Evolutionary conservation across 1,140 invertebrate species (phyloP), one percentile per base, ranked within the genome.

Genomic region (Bombus impatiens): DNA sequence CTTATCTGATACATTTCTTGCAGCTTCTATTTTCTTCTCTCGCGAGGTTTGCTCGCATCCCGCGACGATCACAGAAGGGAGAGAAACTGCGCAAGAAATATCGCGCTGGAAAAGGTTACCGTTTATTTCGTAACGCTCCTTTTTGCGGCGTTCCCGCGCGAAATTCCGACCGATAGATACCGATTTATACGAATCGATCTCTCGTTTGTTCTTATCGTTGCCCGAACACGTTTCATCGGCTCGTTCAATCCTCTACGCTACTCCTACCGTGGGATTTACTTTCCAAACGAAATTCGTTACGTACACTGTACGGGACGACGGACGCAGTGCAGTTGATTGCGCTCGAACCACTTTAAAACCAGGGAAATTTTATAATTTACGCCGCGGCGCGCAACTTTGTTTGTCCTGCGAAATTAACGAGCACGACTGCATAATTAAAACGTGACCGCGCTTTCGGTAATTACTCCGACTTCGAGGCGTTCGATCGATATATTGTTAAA

Each of bases 1-100:
- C 53, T 84, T 79, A 84, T 84, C 77, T 80, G 77, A 85, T 85
- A 85, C 77, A 80, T 40, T 85, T 85, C 83, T 85, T 85, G 53
- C 67, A 40, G 53, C 75, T 53, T 22, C 65, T 84, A 47, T 80
- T 79, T 72, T 72, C 77, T 42, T 44, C 35, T 28, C 28, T 28
- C 32, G 35, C 47, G n/a, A 47, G n/a, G 28, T 28, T 57, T 9
- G 47, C 57, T 71, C 47, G 82, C 75, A 78, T 84, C 82, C 1
- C 25, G 47, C 42, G 32, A 15, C 3, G 37, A 71, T 15, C n/a
- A 1, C 6, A 15, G n/a, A 67, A 6, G 42, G n/a, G n/a, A 28
- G 13, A 12, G 35, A 37, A 32, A 78, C 40, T 28, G 67, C 42
- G 74, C 42, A 79, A 79, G 82, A 79, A 84, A 67, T 70, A 71